Evolutionary conservation across 2,888 invertebrate genomes (phyloP), one percentile per base, ranked within the genome.

Genomic region (Abrostola tripartita): DNA sequence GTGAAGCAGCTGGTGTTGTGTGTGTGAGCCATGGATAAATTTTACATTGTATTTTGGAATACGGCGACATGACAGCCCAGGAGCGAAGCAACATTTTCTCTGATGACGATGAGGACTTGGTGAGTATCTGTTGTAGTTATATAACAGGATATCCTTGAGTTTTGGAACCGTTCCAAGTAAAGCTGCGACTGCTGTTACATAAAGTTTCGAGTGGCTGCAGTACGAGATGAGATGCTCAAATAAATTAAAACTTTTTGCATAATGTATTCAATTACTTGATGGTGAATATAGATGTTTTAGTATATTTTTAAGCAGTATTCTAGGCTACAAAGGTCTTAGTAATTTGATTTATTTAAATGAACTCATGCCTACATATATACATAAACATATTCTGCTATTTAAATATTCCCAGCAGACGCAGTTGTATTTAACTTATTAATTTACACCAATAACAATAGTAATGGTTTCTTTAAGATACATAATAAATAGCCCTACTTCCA

Each of bases 31-130:
- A 94, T 94, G 94, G 88, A 84, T 90, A 85, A 82, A 85, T 85
- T 80, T 79, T 78, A 75, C 80, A 78, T 83, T 79, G 85, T 85
- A 85, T 86, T 85, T 78, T 82, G 72, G 62, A 84, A 84, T 73
- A 78, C 77, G 83, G 76, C 85, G 88, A 85, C 81, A 94, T 94
- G 94, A 92, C 93, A 85, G 85, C 89, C 71, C 91, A 90, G 85
- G 93, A 94, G 58, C 84, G 91, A 79, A 90, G 88, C 56, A 94
- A 93, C 66, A 92, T 94, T 82, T 93, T 94, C 80, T 78, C 92
- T 37, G 94, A 94, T 75, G 92, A 93, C 71, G 93, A 93, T 76
- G 94, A 94, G 85, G 94, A 94, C 68, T 82, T 94, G 93, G 94
- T 94, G 79, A 87, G 93, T 82, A 75, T 44, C 57, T 68, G 14